Evolutionary conservation across 2,888 invertebrate genomes (phyloP).

Genomic region (Deroplatys truncata): DNA sequence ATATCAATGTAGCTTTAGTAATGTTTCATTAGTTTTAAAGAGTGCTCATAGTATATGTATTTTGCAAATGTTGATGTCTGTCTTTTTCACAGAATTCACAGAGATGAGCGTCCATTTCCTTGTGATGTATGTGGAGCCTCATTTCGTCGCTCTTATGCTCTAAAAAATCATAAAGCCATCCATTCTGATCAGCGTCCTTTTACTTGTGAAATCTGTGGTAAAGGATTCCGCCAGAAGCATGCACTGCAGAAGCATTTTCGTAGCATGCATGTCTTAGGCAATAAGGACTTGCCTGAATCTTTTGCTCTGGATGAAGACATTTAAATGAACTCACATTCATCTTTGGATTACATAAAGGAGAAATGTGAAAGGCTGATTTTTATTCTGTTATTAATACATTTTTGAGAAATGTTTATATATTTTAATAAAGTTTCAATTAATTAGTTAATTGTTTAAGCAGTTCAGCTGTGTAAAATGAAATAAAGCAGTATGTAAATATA

Average conservation of each 20-base stretch:
- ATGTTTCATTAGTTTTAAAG: too few species aligned
- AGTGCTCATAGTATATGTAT: too few species aligned
- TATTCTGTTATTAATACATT: not conserved
- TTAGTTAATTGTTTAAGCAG: not conserved
- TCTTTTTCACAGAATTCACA: conserved; percentile 40
- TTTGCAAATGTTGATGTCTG: too few species aligned
- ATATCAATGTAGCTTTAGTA: too few species aligned
- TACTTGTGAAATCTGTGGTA: conserved; percentile 38
- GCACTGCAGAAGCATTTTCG: conserved; percentile 19
- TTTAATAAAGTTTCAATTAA: not conserved
- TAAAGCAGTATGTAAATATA: not conserved
- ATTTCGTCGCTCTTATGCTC: conserved; percentile 45
- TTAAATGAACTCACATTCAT: not conserved
- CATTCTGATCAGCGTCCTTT: conserved; percentile 36
- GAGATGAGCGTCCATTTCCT: conserved; percentile 44
- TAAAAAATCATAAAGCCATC: conserved; percentile 38
- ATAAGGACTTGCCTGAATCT: not conserved
- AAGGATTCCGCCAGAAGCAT: conserved; percentile 29
- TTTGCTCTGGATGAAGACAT: not conserved
- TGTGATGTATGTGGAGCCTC: conserved; percentile 48
- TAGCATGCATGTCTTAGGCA: not conserved
- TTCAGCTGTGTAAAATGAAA: not conserved
- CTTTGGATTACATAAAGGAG: not conserved
- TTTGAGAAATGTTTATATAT: not conserved
- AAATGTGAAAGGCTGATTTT: not conserved